phyloP scores from a whole-genome alignment of 1,140 invertebrate genomes.

The Saxidomus purpurata region DNA sequence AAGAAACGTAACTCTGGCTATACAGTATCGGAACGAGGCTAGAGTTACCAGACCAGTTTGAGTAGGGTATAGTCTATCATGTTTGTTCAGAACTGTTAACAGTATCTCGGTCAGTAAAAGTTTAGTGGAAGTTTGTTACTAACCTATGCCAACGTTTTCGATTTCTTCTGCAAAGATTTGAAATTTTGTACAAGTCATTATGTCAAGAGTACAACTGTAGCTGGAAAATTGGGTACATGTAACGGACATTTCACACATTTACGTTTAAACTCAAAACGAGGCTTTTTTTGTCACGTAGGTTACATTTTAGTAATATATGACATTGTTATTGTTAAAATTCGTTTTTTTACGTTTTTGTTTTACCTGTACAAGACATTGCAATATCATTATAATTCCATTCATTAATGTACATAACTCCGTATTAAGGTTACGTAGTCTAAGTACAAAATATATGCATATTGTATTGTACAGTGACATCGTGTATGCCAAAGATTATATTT shows the following conservation, averaged over 20 bases:
- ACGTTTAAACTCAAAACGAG: background rate
- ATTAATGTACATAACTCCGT: slow-evolving; percentile 16
- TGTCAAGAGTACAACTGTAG: too few relatives aligned
- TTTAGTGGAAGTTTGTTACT: too few relatives aligned
- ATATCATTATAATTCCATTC: slow-evolving; percentile 43
- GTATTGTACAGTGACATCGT: slow-evolving; percentile 45
- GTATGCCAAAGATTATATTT: slow-evolving; percentile 51
- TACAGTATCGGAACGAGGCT: too few relatives aligned
- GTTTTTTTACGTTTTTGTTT: slow-evolving; percentile 46
- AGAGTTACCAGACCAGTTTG: too few relatives aligned
- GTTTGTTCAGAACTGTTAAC: too few relatives aligned
- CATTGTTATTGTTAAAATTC: slow-evolving; percentile 40
- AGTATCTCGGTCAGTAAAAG: too few relatives aligned
- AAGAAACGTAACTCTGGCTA: too few relatives aligned
- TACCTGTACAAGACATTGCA: slow-evolving; percentile 40
- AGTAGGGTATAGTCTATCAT: too few relatives aligned
- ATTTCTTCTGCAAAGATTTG: too few relatives aligned
- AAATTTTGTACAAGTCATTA: too few relatives aligned
- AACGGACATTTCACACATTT: background rate
- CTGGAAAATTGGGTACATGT: background rate
- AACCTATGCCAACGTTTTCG: too few relatives aligned
- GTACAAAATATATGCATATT: slow-evolving; percentile 43
- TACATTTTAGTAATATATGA: background rate
- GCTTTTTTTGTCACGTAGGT: background rate
- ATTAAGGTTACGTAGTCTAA: slow-evolving; percentile 1